Percentiles rank a stretch among this genome's conserved stretches.
Evolutionary conservation across 2,113 vertebrate species (phyloP).

Genomic region (Cricetomys ansorgei): DNA sequence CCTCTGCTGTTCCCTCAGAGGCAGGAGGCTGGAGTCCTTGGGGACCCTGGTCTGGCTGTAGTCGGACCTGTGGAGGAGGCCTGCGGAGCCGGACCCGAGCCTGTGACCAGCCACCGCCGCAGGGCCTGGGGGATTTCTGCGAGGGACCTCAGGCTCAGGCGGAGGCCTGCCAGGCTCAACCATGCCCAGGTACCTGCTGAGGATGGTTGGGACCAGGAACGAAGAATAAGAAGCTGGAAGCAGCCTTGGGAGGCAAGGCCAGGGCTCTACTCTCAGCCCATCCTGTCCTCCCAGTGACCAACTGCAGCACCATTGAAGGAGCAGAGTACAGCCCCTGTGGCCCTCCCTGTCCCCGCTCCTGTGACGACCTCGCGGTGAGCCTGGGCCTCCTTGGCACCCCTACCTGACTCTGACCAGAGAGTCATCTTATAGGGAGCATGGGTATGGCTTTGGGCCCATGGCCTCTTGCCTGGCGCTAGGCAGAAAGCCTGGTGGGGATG

Average conservation of each 20-base stretch:
- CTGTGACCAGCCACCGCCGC: constrained; percentile 88
- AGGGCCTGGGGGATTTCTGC: constrained; percentile 90
- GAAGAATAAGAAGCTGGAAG: background rate
- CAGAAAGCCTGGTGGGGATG: rapidly evolving
- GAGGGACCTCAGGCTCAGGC: constrained; percentile 89
- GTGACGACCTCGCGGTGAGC: constrained; percentile 92
- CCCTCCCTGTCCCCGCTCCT: constrained; percentile 92
- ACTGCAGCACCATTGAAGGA: constrained; percentile 87
- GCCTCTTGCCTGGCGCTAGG: background rate
- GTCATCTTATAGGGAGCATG: no score
- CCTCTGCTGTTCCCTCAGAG: constrained; percentile 79
- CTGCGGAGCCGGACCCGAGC: constrained; percentile 86
- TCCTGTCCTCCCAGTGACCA: constrained; percentile 78
- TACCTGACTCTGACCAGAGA: background rate
- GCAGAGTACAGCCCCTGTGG: constrained; percentile 90
- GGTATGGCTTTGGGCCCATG: background rate
- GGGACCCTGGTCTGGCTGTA: constrained; percentile 91
- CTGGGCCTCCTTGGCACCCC: background rate
- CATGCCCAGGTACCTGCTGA: constrained; percentile 87
- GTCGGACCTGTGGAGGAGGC: constrained; percentile 92
- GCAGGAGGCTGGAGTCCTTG: constrained; percentile 90
- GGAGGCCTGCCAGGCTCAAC: constrained; percentile 84
- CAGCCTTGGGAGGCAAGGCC: rapidly evolving
- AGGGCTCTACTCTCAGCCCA: background rate
- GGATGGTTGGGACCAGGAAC: background rate